Percentiles rank a stretch among this genome's conserved stretches.
Evolutionary conservation across 2,797 vertebrate genomes (phyloP).

Genomic region (Ispidina lecontei): DNA sequence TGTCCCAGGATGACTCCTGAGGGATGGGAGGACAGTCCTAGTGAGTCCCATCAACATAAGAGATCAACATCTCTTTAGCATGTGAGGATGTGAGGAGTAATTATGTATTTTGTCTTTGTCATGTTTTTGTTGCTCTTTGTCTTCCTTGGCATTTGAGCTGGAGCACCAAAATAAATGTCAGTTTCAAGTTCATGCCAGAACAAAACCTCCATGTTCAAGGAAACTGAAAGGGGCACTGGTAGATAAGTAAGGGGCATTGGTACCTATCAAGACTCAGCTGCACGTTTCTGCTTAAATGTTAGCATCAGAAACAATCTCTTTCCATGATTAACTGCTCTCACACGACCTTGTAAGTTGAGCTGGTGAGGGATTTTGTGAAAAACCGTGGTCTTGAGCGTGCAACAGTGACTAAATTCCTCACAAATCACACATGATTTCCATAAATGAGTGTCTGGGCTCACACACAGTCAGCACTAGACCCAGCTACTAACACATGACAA

Average conservation of each 20-base stretch:
- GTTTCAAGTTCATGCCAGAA: neutral
- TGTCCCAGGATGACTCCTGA: accelerated
- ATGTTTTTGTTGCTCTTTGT: accelerated
- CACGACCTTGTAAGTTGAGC: neutral
- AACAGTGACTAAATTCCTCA: conserved; percentile 16
- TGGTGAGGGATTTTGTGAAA: conserved; percentile 1
- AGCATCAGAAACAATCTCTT: neutral
- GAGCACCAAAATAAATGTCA: neutral
- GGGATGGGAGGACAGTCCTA: neutral
- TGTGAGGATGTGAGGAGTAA: neutral
- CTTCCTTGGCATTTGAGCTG: neutral
- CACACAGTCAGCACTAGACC: conserved; percentile 2
- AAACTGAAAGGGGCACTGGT: neutral
- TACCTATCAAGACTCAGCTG: neutral
- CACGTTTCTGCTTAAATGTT: neutral
- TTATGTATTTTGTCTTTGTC: neutral
- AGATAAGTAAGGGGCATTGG: neutral
- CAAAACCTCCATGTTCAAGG: neutral
- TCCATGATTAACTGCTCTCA: conserved; percentile 15
- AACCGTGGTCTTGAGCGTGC: neutral
- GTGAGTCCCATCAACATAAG: neutral
- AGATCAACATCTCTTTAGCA: neutral
- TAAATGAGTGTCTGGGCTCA: neutral
- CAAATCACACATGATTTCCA: conserved; percentile 23
- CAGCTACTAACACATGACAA: conserved; percentile 44